Base-by-base conservation (phyloP, 2,113 vertebrate genomes). In the Cyrtonyx montezumae region DNA sequence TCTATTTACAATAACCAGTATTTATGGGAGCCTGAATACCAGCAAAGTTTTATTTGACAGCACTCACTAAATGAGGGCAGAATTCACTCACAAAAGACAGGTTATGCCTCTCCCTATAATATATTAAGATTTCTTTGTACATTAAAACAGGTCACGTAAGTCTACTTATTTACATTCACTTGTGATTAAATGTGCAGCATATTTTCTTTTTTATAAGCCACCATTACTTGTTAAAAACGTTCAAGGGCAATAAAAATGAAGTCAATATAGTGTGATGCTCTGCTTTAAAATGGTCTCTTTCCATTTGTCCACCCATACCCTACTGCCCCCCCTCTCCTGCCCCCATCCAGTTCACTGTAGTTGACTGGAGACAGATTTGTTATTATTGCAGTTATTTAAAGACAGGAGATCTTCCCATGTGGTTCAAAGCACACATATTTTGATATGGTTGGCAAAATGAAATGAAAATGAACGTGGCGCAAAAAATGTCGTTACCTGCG, bases 221-320 rank as follows among this genome's bases (percentile, higher is more conserved):
- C 37, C 55, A 40, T 26, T 73, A 91, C 55, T 43, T 91, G 51
- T 73, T 90, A 56, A 90, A 94, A 92, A 73, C 79, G 9, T 43
- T 43, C 48, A 62, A 71, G 40, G 40, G 25, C 30, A 90, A 26
- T 80, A 71, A 84, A 61, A 88, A 73, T 61, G 30, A 83, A 74
- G 30, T 42, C 21, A 78, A 13, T 63, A 3, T 30, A 66, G 15
- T 66, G 23, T 71, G 49, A 59, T 71, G 36, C 69, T 36, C 20
- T 53, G 17, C 53, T 75, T 59, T 73, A 40, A 68, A 87, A 87
- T 22, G n/a, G 3, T 32, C 22, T 43, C 5, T 75, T 92, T 71
- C 53, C 30, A 73, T 7, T 2, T 20, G 2, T 9, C 1, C 1
- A 5, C 9, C 21, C 13, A 42, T 36, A 62, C 23, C 14, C 2